Base-by-base conservation (phyloP, 2,113 vertebrate genomes). In the Rattus rattus region DNA sequence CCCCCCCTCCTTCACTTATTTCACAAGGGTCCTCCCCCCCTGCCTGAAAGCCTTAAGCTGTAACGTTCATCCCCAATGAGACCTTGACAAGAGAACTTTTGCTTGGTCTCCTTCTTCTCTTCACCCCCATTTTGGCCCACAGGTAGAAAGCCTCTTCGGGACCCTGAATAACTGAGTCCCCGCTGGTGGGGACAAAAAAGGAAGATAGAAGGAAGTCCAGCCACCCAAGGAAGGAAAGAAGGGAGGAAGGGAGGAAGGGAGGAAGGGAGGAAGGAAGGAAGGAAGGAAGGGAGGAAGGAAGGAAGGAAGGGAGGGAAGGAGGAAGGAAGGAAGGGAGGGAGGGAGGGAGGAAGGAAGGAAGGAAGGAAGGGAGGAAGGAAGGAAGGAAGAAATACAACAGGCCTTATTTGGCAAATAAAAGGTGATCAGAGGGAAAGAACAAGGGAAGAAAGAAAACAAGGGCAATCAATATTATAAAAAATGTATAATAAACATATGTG, bases 141-240 rank as follows among this genome's bases (percentile, higher is more conserved):
- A n/a, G n/a, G n/a, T n/a, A n/a, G n/a, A n/a, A n/a, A n/a, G n/a
- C n/a, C n/a, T n/a, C n/a, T n/a, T n/a, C n/a, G n/a, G n/a, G n/a
- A n/a, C n/a, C n/a, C n/a, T n/a, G n/a, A n/a, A n/a, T n/a, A n/a
- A n/a, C n/a, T n/a, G n/a, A n/a, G n/a, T n/a, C n/a, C n/a, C n/a
- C n/a, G n/a, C n/a, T n/a, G n/a, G n/a, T n/a, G n/a, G n/a, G n/a
- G 16, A 9, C 2, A 63, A 24, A 0, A 65, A 28, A 20, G 9
- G 24, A 65, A 11, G 26, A 65, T 56, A 14, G 54, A 56, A 56
- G 54, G 54, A 56, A 56, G 13, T 56, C 54, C 54, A 56, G 54
- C 54, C 54, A 56, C 54, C 54, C 16, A 12, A n/a, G 52, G 5
- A 56, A 70, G 69, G 6, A n/a, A 70, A 7, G 33, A 28, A 65